These are phyloP conservation scores for Danio rerio DNA, from an alignment of 2,113 vertebrate species.

Conservation along the genomic window GRCz12tu NC_133193.1:23450001-23450500, in stretches of 20 bases:
- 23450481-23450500: conserved; percentile 16
- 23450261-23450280: background rate
- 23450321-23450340: background rate
- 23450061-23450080: no score
- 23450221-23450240: no score
- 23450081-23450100: no score
- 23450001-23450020: no score
- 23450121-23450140: no score
- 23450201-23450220: no score
- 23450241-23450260: background rate
- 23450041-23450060: no score
- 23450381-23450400: conserved; percentile 4
- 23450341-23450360: conserved; percentile 12
- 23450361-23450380: background rate
- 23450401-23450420: background rate
- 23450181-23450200: no score
- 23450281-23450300: background rate
- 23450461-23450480: background rate
- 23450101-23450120: no score
- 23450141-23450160: no score
- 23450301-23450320: background rate
- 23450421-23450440: conserved; percentile 7
- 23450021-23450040: no score
- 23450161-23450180: no score
- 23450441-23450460: conserved; percentile 29